These are phyloP conservation scores for Chloroceryle amazona DNA, from an alignment of 2,797 vertebrate species.

Conservation along the genomic window DNA sequence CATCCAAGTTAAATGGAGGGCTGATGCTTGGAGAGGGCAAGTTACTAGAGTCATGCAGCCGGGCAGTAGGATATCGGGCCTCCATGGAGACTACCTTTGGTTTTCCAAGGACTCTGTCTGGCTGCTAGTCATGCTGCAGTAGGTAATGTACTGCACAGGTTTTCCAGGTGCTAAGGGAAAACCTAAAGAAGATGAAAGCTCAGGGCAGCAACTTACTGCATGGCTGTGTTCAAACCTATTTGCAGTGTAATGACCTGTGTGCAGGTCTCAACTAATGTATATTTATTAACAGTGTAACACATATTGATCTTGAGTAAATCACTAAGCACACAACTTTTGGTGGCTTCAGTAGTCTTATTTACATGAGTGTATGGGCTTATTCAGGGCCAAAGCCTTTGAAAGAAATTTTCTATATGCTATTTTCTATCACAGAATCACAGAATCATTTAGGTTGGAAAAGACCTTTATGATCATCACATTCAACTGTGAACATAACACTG, in stretches of 20 bases:
- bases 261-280: neutral
- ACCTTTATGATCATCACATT: neutral
- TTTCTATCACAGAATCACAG: neutral
- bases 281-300: neutral
- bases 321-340: neutral
- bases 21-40: neutral
- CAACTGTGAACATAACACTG: neutral
- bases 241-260: accelerated
- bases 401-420: neutral
- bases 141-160: neutral
- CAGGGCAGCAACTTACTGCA: neutral
- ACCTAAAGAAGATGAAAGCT: neutral
- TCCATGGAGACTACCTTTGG: neutral
- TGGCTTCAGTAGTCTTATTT: neutral
- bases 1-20: neutral
- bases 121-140: neutral
- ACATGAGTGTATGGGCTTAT: neutral
- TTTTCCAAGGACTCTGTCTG: neutral
- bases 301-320: neutral
- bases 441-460: neutral
- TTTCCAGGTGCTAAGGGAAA: neutral
- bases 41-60: accelerated
- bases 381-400: neutral
- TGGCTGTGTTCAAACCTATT: neutral
- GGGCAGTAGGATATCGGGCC: accelerated